phyloP scores from a whole-genome alignment of 2,113 vertebrate genomes.

The Thinocorus orbignyianus region DNA sequence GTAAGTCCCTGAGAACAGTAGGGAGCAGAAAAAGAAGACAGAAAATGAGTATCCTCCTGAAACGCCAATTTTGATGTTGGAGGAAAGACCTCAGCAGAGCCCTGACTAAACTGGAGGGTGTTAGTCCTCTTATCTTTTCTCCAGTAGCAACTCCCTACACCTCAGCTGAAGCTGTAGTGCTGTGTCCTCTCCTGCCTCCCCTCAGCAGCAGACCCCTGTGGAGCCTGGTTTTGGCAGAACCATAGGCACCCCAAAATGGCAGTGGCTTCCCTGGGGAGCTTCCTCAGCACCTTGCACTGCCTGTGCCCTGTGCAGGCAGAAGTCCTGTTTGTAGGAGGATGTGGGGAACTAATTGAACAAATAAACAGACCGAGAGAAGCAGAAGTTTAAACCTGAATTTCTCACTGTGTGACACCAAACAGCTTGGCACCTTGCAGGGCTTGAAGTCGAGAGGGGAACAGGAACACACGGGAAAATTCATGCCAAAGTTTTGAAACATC shows the following conservation, averaged over 20 bases:
- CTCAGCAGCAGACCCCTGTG: neutral
- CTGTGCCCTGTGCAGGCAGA: neutral
- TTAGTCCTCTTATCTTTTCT: neutral
- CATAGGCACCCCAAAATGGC: neutral
- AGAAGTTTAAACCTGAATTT: neutral
- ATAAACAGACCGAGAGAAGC: neutral
- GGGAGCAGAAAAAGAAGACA: neutral
- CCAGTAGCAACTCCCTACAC: neutral
- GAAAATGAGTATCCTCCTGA: neutral
- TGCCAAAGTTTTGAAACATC: neutral
- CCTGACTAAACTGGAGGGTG: neutral
- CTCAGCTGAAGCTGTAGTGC: neutral
- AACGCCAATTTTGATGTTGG: neutral
- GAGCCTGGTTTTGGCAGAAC: neutral
- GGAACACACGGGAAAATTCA: neutral
- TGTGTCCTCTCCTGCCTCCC: neutral
- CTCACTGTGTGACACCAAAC: neutral
- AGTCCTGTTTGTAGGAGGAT: neutral
- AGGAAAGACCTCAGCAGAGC: neutral
- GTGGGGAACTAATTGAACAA: neutral
- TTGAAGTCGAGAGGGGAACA: neutral
- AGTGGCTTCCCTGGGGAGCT: neutral
- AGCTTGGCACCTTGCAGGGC: neutral
- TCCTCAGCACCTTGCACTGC: neutral
- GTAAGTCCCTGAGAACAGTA: neutral